A percentile compares a stretch with the other conserved stretches of the same genome.
Evolutionary conservation across 1,140 invertebrate species (phyloP).

Genomic region (Trypoxylus dichotomus): DNA sequence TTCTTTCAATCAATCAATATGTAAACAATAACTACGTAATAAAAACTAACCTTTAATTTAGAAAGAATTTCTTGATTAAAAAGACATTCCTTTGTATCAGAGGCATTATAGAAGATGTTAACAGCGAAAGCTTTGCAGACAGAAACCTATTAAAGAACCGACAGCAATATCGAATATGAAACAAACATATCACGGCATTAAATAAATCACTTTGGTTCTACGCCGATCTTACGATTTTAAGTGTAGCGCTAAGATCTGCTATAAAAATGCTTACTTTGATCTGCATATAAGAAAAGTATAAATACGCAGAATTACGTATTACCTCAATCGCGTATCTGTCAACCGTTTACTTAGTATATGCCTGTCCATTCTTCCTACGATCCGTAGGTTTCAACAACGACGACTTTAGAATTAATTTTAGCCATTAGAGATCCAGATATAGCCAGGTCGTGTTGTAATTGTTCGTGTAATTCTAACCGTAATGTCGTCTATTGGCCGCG

Average conservation of each 20-base stretch:
- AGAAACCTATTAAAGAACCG: too few species aligned
- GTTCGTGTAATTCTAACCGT: conserved; percentile 19
- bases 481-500: background rate
- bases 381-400: background rate
- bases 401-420: conserved; percentile 10
- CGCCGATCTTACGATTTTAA: background rate
- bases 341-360: background rate
- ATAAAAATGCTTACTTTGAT: conserved; percentile 15
- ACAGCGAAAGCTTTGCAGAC: too few species aligned
- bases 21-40: too few species aligned
- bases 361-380: background rate
- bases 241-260: background rate
- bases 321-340: conserved; percentile 3
- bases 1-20: too few species aligned
- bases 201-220: background rate
- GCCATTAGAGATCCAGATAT: conserved; percentile 3
- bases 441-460: conserved; percentile 2
- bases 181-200: background rate
- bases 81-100: too few species aligned
- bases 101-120: too few species aligned
- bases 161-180: background rate
- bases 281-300: background rate
- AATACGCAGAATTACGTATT: background rate
- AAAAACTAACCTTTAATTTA: too few species aligned
- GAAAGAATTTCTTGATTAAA: too few species aligned